Percentiles rank a stretch among this genome's conserved stretches.
Evolutionary conservation across 2,113 vertebrate species (phyloP).

Genomic region (Brienomyrus longianalis): DNA sequence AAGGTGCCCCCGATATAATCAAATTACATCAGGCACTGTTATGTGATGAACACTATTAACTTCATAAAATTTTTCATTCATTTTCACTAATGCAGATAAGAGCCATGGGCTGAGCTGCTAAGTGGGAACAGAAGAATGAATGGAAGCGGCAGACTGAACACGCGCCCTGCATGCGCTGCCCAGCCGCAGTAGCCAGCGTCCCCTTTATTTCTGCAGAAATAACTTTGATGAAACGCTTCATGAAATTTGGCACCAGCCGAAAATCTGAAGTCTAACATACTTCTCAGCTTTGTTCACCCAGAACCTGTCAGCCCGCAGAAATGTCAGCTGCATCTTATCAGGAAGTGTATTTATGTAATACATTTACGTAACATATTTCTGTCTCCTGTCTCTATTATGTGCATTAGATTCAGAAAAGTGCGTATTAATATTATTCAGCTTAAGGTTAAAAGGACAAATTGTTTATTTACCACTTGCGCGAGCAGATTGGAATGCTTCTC

Average conservation of each 20-base stretch:
- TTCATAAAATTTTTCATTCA: neutral
- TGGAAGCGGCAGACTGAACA: neutral
- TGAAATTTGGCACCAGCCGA: neutral
- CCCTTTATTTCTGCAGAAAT: neutral
- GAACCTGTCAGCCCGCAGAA: neutral
- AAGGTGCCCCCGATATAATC: neutral
- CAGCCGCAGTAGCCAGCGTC: neutral
- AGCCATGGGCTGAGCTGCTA: neutral
- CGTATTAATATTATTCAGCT: neutral
- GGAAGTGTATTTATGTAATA: neutral
- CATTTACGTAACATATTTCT: neutral
- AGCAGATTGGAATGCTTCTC: neutral
- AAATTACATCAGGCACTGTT: neutral
- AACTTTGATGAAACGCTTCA: neutral
- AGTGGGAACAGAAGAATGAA: neutral
- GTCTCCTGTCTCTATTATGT: neutral
- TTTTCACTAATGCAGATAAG: neutral
- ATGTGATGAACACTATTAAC: neutral
- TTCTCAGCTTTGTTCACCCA: neutral
- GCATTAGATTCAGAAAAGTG: neutral
- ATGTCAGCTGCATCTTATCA: neutral
- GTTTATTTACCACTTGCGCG: neutral
- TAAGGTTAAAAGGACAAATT: neutral
- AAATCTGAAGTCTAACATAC: neutral
- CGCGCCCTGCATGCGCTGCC: neutral